phyloP scores from a whole-genome alignment of 2,113 vertebrate species.

The Cebidichthys violaceus region DNA sequence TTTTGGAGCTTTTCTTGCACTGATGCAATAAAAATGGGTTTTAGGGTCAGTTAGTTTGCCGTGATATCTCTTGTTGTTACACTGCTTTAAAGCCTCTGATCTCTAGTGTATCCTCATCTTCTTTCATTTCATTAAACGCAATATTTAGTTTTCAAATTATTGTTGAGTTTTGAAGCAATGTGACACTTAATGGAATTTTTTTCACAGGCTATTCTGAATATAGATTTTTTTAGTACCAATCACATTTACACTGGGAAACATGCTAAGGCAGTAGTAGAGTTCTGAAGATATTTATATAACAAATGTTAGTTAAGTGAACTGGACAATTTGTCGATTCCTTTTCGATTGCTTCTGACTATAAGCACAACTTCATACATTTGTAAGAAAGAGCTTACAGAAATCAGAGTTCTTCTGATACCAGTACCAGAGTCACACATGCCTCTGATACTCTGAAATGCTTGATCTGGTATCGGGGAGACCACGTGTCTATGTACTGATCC shows the following conservation, averaged over 20 bases:
- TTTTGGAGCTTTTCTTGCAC: not conserved
- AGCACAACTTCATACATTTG: not conserved
- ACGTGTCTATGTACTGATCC: too few species aligned
- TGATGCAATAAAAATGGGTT: constrained; percentile 5
- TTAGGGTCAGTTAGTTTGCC: constrained; percentile 6
- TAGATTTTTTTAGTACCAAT: not conserved
- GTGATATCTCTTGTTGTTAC: not conserved
- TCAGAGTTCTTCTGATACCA: too few species aligned
- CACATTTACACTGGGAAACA: not conserved
- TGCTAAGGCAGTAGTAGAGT: not conserved
- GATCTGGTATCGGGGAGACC: too few species aligned
- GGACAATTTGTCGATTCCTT: not conserved
- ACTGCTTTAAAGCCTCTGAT: not conserved
- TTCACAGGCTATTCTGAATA: not conserved
- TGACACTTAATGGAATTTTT: not conserved
- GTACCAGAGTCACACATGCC: too few species aligned
- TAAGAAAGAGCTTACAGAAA: too few species aligned
- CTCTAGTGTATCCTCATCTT: not conserved
- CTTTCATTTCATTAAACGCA: not conserved
- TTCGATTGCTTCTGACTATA: not conserved
- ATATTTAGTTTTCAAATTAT: not conserved
- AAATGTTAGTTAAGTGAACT: too few species aligned
- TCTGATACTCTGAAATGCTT: too few species aligned
- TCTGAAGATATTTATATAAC: too few species aligned
- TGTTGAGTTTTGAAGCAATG: not conserved